A percentile compares a stretch with the other conserved stretches of the same genome.
phyloP scores from a whole-genome alignment of 1,140 invertebrate species.

The Trichomalopsis sarcophagae region DNA sequence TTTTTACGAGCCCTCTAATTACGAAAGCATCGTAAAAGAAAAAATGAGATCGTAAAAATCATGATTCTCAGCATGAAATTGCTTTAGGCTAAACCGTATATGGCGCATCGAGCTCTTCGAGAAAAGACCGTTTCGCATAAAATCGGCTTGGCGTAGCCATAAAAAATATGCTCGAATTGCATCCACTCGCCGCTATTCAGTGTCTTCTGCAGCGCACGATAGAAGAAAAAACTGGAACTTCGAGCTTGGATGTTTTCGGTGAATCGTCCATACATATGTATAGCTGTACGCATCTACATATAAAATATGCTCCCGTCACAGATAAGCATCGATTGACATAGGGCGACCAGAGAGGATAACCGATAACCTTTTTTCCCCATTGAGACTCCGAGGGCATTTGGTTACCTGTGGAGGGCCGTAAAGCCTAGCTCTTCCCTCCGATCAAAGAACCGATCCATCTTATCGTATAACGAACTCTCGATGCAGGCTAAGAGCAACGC shows the following conservation, averaged over 20 bases:
- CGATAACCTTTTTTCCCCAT: slow-evolving; percentile 9
- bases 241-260: not conserved
- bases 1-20: too few species aligned
- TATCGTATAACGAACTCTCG: slow-evolving; percentile 25
- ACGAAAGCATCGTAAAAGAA: not conserved
- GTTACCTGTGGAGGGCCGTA: slow-evolving; percentile 19
- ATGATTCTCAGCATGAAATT: not conserved
- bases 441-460: slow-evolving; percentile 27
- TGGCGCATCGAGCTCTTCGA: not conserved
- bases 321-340: not conserved
- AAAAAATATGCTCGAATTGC: slow-evolving; percentile 10
- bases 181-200: not conserved
- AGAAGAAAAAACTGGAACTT: not conserved
- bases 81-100: not conserved
- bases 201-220: not conserved
- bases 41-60: not conserved
- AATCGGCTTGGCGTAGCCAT: not conserved
- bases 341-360: not conserved
- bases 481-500: slow-evolving; percentile 12
- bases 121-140: not conserved
- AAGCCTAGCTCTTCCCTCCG: not conserved
- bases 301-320: not conserved
- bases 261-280: not conserved
- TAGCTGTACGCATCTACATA: not conserved
- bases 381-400: slow-evolving; percentile 6